phyloP scores from a whole-genome alignment of 2,797 vertebrate genomes.

The Sebastes miniatus region DNA sequence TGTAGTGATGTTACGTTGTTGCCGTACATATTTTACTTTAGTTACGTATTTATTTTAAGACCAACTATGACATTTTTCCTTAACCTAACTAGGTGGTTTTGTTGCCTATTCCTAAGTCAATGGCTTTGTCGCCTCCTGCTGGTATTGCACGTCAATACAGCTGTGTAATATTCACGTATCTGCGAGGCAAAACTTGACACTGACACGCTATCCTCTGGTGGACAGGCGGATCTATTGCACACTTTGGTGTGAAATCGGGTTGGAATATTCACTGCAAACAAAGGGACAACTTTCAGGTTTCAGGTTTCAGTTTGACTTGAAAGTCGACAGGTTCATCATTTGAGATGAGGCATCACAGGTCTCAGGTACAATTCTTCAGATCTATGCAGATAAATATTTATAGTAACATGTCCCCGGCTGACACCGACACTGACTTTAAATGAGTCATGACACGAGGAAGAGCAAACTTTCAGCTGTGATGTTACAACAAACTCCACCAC shows the following conservation, averaged over 20 bases:
- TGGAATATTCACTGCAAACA: background rate
- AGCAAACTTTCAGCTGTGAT: conserved; percentile 11
- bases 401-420: rapidly evolving
- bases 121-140: too few species aligned
- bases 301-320: background rate
- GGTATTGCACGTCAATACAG: too few species aligned
- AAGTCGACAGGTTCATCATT: background rate
- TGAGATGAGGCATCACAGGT: background rate
- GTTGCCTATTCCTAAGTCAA: too few species aligned
- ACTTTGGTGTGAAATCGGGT: too few species aligned
- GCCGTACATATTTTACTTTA: rapidly evolving
- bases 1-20: too few species aligned
- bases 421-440: background rate
- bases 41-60: too few species aligned
- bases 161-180: too few species aligned
- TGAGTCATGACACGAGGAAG: background rate
- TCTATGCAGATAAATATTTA: background rate
- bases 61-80: rapidly evolving
- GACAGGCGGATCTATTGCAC: too few species aligned
- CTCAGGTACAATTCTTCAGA: background rate
- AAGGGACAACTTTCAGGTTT: background rate
- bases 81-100: too few species aligned
- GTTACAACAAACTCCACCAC: background rate
- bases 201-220: too few species aligned
- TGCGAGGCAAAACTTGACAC: too few species aligned